Conservation (phyloP, 2,888 invertebrate species). For the Papilio protenor region DNA sequence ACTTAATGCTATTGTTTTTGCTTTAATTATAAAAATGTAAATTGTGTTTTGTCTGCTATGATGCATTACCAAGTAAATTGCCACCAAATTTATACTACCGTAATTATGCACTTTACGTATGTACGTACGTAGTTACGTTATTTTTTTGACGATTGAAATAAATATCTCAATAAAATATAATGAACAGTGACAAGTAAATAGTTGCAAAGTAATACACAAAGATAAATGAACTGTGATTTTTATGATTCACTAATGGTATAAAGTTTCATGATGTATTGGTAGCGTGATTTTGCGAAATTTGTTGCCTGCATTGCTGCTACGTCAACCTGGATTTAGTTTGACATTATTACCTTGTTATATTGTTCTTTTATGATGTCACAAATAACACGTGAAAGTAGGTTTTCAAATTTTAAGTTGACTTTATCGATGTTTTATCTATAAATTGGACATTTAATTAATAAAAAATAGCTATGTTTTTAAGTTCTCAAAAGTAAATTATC, state of each 20-base stretch:
- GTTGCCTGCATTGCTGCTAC: conserved; percentile 20
- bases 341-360: conserved; percentile 9
- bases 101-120: too few species aligned
- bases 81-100: too few species aligned
- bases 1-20: not conserved
- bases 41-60: not conserved
- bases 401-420: not conserved
- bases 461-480: not conserved
- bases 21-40: not conserved
- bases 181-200: not conserved
- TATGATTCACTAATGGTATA: conserved; percentile 22
- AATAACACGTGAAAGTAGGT: not conserved
- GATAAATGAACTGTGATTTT: conserved; percentile 25
- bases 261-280: conserved; percentile 21
- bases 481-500: too few species aligned
- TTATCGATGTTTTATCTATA: not conserved
- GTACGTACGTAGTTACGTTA: too few species aligned
- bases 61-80: too few species aligned
- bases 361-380: not conserved
- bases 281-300: conserved; percentile 23
- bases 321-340: conserved; percentile 10
- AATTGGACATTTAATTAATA: not conserved
- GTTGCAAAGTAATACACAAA: conserved; percentile 11
- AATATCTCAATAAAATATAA: not conserved
- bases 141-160: too few species aligned